Evolutionary conservation across 2,113 vertebrate genomes (phyloP).

Genomic region (Sclerurus mexicanus): DNA sequence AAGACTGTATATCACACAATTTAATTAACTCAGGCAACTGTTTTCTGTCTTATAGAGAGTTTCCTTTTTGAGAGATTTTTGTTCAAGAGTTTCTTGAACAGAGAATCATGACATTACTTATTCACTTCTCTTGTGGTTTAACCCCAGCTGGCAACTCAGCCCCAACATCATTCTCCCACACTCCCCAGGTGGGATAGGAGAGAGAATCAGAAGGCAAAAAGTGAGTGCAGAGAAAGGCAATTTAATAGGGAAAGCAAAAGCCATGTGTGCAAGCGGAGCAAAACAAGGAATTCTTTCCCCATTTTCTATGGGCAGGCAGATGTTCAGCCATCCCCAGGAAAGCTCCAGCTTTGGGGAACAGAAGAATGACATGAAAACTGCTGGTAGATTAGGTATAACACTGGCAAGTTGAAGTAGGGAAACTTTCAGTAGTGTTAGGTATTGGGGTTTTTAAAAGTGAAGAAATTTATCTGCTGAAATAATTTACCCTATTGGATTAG

Average conservation of each 20-base stretch:
- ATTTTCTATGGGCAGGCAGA: neutral
- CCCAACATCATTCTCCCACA: fast-evolving
- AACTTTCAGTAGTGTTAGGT: fast-evolving
- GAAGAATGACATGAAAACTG: neutral
- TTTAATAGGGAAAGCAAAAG: neutral
- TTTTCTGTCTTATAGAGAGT: neutral
- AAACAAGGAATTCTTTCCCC: neutral
- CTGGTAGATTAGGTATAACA: neutral
- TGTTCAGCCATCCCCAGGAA: neutral
- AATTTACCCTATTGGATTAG: neutral
- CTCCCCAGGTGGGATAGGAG: neutral
- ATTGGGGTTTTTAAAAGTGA: neutral
- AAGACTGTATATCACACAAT: neutral
- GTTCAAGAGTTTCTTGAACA: neutral
- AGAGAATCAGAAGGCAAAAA: neutral
- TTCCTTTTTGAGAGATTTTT: neutral
- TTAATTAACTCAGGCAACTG: neutral
- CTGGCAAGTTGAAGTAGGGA: neutral
- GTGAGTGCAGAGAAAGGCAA: neutral
- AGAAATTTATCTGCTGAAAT: neutral
- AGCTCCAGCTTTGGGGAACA: neutral
- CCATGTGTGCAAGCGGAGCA: neutral
- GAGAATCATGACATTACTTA: neutral
- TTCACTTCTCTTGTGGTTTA: neutral
- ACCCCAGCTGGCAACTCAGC: neutral